A percentile compares a stretch with the other conserved stretches of the same genome.
Evolutionary conservation across 2,113 vertebrate species (phyloP).

Genomic region (Riparia riparia): DNA sequence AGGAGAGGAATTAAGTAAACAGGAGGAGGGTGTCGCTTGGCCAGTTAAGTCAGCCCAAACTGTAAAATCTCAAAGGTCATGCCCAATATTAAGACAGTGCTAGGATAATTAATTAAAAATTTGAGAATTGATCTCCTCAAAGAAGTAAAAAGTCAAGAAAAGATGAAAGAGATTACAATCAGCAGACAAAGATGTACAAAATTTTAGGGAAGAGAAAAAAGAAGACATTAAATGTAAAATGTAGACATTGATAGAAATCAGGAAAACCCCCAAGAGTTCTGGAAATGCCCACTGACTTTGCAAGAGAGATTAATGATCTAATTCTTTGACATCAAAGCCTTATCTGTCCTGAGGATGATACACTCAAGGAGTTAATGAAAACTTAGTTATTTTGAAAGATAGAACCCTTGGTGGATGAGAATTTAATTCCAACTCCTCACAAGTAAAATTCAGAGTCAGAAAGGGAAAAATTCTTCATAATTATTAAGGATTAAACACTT

Average conservation of each 20-base stretch:
- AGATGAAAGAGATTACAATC: background rate
- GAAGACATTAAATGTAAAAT: background rate
- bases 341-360: background rate
- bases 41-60: constrained; percentile 12
- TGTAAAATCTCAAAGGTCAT: constrained; percentile 23
- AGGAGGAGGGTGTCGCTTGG: background rate
- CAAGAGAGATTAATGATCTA: background rate
- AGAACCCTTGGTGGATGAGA: background rate
- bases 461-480: background rate
- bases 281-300: background rate
- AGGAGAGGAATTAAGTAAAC: constrained; percentile 45
- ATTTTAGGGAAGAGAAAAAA: background rate
- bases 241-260: background rate
- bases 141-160: background rate
- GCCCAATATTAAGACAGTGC: background rate
- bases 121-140: constrained; percentile 4
- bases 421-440: background rate
- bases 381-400: background rate
- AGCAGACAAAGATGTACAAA: background rate
- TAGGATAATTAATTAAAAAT: constrained; percentile 15
- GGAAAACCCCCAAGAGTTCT: background rate
- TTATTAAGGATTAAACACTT: background rate
- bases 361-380: background rate
- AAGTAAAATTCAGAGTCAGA: background rate
- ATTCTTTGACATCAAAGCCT: constrained; percentile 4